phyloP scores from a whole-genome alignment of 1,140 invertebrate genomes.

The Apocrypta bakeri region DNA sequence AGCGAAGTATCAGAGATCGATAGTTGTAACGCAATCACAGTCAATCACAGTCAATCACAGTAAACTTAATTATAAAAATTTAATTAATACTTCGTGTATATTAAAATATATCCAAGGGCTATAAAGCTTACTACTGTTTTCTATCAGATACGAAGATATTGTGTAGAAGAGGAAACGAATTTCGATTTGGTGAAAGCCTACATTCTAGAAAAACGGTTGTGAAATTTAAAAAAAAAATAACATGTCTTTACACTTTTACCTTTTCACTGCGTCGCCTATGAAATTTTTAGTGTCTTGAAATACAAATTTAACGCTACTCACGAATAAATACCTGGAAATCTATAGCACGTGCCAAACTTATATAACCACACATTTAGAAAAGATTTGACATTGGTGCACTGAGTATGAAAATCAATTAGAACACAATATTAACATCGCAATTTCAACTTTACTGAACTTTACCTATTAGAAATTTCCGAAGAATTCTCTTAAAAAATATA shows the following conservation, averaged over 20 bases:
- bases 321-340: background rate
- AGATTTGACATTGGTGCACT: background rate
- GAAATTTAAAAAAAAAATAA: background rate
- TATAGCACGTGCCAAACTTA: background rate
- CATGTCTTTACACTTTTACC: background rate
- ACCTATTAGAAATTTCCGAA: too few species aligned
- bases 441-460: too few species aligned
- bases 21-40: background rate
- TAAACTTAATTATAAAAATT: background rate
- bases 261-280: background rate
- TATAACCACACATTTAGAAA: background rate
- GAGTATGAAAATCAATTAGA: too few species aligned
- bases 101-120: background rate
- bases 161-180: background rate
- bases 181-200: background rate
- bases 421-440: too few species aligned
- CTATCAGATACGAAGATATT: too few species aligned
- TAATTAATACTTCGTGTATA: background rate
- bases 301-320: background rate
- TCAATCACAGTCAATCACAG: background rate
- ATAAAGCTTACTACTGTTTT: background rate
- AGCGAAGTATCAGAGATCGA: background rate
- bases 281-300: background rate
- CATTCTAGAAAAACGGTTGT: background rate
- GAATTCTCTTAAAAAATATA: too few species aligned